Percentiles rank a stretch among this genome's conserved stretches.
These are phyloP conservation scores for Orchestia grillus DNA, from an alignment of 1,140 invertebrate species.

Conservation along the genomic window DNA sequence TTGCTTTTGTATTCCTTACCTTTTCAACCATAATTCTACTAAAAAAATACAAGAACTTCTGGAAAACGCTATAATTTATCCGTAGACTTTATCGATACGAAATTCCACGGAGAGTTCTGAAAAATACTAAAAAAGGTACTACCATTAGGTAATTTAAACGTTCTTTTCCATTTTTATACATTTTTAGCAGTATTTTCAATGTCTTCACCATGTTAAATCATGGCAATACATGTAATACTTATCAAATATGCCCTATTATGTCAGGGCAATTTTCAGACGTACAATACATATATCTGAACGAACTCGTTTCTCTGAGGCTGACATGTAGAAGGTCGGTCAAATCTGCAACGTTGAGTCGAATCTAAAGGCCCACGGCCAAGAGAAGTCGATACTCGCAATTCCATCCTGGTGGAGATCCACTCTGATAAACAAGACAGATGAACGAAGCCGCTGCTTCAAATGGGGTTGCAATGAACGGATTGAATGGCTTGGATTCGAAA, in stretches of 20 bases:
- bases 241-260: neutral
- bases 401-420: constrained; percentile 25
- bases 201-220: neutral
- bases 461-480: constrained; percentile 14
- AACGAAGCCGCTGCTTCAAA: constrained; percentile 20
- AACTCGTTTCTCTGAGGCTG: neutral
- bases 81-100: too few relatives aligned
- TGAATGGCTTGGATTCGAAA: constrained; percentile 35
- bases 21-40: too few relatives aligned
- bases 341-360: constrained; percentile 20
- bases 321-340: neutral
- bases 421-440: constrained; percentile 44
- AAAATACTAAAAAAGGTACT: neutral
- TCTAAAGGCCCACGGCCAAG: neutral
- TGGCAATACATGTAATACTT: neutral
- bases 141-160: neutral
- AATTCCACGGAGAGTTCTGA: neutral
- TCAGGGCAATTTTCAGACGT: neutral
- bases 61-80: too few relatives aligned
- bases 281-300: neutral
- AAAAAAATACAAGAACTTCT: too few relatives aligned
- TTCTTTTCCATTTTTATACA: neutral
- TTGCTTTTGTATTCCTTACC: too few relatives aligned
- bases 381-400: constrained; percentile 48
- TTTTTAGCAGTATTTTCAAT: neutral